These are phyloP conservation scores for Labeo catla DNA, from an alignment of 2,113 vertebrate genomes.

Conservation along the genomic window DNA sequence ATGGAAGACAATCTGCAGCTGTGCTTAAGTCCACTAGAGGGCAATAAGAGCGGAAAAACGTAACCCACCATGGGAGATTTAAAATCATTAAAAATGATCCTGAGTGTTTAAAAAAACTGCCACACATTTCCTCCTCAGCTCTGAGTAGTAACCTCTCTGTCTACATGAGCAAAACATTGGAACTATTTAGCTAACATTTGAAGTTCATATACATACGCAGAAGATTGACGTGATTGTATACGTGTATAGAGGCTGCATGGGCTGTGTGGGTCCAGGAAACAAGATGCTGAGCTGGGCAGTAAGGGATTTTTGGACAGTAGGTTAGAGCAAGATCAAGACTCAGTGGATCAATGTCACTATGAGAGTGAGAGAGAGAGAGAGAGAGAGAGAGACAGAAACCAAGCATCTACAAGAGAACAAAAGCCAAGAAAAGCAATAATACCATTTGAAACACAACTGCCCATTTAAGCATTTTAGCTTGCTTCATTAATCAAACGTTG, in stretches of 20 bases:
- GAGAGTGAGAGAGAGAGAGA: not conserved
- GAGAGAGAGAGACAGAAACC: not conserved
- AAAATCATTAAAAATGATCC: not conserved
- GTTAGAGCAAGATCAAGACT: slow-evolving; percentile 52
- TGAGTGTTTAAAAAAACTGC: not conserved
- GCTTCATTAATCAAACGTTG: slow-evolving; percentile 23
- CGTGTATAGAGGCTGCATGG: slow-evolving; percentile 7
- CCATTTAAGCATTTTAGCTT: slow-evolving; percentile 16
- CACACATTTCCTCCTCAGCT: not conserved
- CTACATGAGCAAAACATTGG: not conserved
- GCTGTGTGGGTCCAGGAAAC: slow-evolving; percentile 61
- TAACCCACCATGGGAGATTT: not conserved
- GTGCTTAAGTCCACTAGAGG: not conserved
- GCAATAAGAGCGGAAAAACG: not conserved
- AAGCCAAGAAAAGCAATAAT: slow-evolving; percentile 13
- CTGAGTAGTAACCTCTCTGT: not conserved
- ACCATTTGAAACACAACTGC: not conserved
- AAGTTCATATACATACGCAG: not conserved
- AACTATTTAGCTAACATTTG: not conserved
- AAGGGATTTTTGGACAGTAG: slow-evolving; percentile 33
- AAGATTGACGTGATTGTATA: not conserved
- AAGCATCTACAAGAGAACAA: slow-evolving; percentile 24
- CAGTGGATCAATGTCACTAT: slow-evolving; percentile 44
- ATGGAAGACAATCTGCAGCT: not conserved
- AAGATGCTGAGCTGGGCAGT: slow-evolving; percentile 68